Conservation (phyloP, 1,140 invertebrate genomes). For the Dermatophagoides farinae region DNA sequence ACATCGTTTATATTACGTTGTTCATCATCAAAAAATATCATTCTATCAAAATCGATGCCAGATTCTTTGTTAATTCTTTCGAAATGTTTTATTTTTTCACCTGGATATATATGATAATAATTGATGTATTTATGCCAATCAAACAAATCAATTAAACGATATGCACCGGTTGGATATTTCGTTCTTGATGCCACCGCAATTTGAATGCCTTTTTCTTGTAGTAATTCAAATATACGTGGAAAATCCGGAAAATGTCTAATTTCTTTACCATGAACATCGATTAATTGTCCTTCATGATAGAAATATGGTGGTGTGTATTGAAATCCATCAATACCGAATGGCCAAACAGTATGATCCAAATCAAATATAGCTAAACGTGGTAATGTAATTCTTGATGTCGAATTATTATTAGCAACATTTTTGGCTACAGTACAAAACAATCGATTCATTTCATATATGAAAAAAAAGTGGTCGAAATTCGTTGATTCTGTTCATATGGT, state of each 20-base stretch:
- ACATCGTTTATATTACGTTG: conserved; percentile 38
- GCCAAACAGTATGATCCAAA: conserved; percentile 16
- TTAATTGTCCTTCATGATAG: background rate
- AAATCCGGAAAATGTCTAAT: conserved; percentile 10
- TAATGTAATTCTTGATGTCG: background rate
- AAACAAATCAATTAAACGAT: conserved; percentile 42
- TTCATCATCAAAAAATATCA: conserved; percentile 51
- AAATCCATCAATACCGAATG: conserved; percentile 15
- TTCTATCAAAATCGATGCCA: conserved; percentile 29
- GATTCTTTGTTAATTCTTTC: conserved; percentile 36
- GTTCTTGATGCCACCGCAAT: conserved; percentile 29
- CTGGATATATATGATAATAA: conserved; percentile 52
- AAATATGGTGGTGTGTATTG: conserved; percentile 11
- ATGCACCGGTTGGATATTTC: conserved; percentile 38
- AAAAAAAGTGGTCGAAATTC: too few relatives aligned
- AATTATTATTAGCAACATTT: too few relatives aligned
- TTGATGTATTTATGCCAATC: conserved; percentile 46
- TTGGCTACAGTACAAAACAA: too few relatives aligned
- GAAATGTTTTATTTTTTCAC: conserved; percentile 45
- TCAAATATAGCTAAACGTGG: conserved; percentile 11
- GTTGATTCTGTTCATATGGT: too few relatives aligned
- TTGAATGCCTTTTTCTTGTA: background rate
- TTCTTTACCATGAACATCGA: conserved; percentile 1
- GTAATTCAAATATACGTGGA: background rate
- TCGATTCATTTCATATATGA: too few relatives aligned